Base-by-base conservation (phyloP, 2,888 invertebrate species). In the Pycnomerus fuliginosus region DNA sequence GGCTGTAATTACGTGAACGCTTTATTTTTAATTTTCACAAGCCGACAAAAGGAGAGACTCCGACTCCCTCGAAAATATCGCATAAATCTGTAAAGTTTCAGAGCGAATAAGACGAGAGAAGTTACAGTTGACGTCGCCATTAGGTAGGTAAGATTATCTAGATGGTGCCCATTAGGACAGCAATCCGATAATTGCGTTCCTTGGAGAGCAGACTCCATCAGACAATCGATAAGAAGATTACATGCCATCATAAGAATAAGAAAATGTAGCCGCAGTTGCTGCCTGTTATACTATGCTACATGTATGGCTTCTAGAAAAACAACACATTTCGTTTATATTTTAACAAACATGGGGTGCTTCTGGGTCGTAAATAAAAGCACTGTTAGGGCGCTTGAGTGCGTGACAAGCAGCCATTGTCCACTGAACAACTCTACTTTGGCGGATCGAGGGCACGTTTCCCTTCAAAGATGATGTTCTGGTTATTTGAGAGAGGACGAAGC, bases 401-500 rank as follows among this genome's bases (percentile, higher is more conserved):
- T 56, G 56, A 56, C 55, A 55, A 58, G 56, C 50, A 50, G 42
- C 53, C 48, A 55, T 58, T 55, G 56, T 56, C 58, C 54, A 48
- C 39, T 16, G 29, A 46, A 45, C 42, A 37, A 39, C 35, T 36
- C 38, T 23, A 43, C 35, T 30, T 39, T 46, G 36, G 33, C 13
- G 38, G 40, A 37, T 45, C 32, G 41, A 50, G 50, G 47, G 44
- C 17, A 35, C 35, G 31, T 17, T 32, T 37, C 36, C 43, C 32
- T 11, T 16, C 41, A 24, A 44, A 36, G 44, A 48, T 44, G 44
- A 48, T 36, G 40, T 31, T 35, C 42, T 42, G 34, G 37, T 42
- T 47, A 47, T 42, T 47, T 42, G 42, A n/a, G 41, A 31, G 36
- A 15, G 42, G 42, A 47, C 40, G 35, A 48, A 33, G 27, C 13